phyloP scores from a whole-genome alignment of 2,888 invertebrate genomes.

The Diplolepis rosae region DNA sequence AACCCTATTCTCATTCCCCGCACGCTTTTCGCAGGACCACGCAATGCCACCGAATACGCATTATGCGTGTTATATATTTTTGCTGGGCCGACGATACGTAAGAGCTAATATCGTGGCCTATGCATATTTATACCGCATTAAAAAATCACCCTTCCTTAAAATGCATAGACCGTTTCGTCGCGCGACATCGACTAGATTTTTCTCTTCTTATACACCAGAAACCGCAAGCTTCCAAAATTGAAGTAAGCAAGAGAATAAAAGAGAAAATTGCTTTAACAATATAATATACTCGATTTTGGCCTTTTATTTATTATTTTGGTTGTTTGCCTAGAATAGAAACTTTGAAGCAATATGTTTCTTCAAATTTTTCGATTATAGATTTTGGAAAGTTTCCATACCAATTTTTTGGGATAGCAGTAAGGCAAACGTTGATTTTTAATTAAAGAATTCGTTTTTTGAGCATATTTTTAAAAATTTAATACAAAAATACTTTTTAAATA shows the following conservation, averaged over 20 bases:
- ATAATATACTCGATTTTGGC: too few species aligned
- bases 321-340: too few species aligned
- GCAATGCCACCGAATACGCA: slow-evolving; percentile 42
- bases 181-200: slow-evolving; percentile 22
- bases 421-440: too few species aligned
- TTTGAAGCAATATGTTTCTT: too few species aligned
- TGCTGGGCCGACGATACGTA: slow-evolving; percentile 61
- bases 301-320: too few species aligned
- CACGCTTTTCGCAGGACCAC: slow-evolving; percentile 31
- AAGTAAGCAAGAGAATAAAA: neutral
- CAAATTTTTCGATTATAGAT: too few species aligned
- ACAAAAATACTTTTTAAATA: too few species aligned
- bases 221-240: neutral
- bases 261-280: too few species aligned
- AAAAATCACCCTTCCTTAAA: slow-evolving; percentile 68
- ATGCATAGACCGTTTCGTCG: slow-evolving; percentile 38
- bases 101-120: slow-evolving; percentile 72
- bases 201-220: neutral
- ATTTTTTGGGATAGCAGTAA: too few species aligned
- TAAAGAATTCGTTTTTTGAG: too few species aligned
- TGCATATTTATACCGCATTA: slow-evolving; percentile 74
- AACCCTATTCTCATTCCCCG: slow-evolving; percentile 58
- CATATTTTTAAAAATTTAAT: too few species aligned
- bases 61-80: slow-evolving; percentile 66
- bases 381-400: too few species aligned